A percentile compares a stretch with the other conserved stretches of the same genome.
These are phyloP conservation scores for Rhizomys pruinosus DNA, from an alignment of 2,113 vertebrate genomes.

Conservation along the genomic window DNA sequence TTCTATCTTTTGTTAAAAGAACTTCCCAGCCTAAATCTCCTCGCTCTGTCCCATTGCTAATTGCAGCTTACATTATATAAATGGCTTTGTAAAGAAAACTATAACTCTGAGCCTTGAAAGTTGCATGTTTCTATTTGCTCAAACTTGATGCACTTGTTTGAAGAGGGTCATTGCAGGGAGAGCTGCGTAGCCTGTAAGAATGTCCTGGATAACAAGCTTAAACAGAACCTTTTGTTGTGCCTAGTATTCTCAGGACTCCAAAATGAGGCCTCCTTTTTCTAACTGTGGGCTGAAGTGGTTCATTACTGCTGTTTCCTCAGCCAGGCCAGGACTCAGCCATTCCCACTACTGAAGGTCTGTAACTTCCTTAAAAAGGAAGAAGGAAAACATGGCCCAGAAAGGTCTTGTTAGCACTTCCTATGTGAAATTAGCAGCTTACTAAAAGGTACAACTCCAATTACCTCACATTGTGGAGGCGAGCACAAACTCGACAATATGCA, in stretches of 20 bases:
- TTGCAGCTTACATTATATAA: constrained; percentile 91
- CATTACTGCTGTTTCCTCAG: constrained; percentile 96
- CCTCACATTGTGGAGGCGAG: constrained; percentile 95
- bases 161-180: constrained; percentile 98
- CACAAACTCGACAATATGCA: constrained; percentile 90
- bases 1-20: constrained; percentile 88
- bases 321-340: constrained; percentile 95
- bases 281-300: constrained; percentile 99
- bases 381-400: constrained; percentile 99
- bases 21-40: constrained; percentile 89
- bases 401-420: constrained; percentile 99
- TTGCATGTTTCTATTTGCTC: constrained; percentile 99
- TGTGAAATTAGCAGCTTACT: constrained; percentile 99
- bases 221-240: constrained; percentile 99
- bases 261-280: constrained; percentile 98
- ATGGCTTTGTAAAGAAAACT: constrained; percentile 97
- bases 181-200: constrained; percentile 97
- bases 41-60: constrained; percentile 88
- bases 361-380: constrained; percentile 97
- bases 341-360: constrained; percentile 95
- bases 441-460: constrained; percentile 99
- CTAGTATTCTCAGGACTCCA: constrained; percentile 96
- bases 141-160: constrained; percentile 99
- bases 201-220: constrained; percentile 99
- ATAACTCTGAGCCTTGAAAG: constrained; percentile 98